Evolutionary conservation across 2,888 invertebrate genomes (phyloP), one percentile per base, ranked within the genome.

Genomic region (Synergus japonicus): DNA sequence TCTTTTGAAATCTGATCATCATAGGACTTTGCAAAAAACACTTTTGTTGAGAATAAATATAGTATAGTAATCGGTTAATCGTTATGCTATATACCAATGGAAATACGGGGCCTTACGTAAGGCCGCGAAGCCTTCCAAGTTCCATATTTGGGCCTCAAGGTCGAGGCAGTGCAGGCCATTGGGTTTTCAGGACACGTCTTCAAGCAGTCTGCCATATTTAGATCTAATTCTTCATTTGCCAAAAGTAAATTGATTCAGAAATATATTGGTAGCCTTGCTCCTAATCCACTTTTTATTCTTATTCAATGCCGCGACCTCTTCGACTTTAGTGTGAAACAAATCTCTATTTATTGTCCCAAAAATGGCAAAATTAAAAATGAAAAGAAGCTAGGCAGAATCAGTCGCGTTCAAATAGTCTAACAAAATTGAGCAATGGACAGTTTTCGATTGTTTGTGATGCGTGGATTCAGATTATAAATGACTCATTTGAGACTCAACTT

Each of bases 61-160:
- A 22, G 37, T 86, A 88, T n/a, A n/a, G n/a, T n/a, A n/a, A 89
- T 88, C 88, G 85, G 78, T 85, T 85, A 85, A 88, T 88, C 87
- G 84, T 87, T 85, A 87, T 88, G 87, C 85, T n/a, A n/a, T n/a
- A n/a, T n/a, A n/a, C n/a, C 86, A 86, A 87, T 86, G 87, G 83
- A 86, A 88, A 85, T 80, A 86, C 82, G 82, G 86, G 87, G 87
- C 87, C 89, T 90, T 88, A 89, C 84, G 87, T 88, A 89, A 90
- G 88, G 88, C 85, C 88, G 86, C 83, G 82, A 87, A 88, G 85
- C 91, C 90, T 90, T 89, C 90, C 84, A 86, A 82, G 84, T 86
- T 88, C 90, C 90, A 88, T 91, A 91, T 91, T 90, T 86, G 89
- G 88, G 83, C 83, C 85, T 86, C 91, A 91, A 91, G 91, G 91